Evolutionary conservation across 2,888 invertebrate species (phyloP).

Genomic region (Pantelozetes paolii): DNA sequence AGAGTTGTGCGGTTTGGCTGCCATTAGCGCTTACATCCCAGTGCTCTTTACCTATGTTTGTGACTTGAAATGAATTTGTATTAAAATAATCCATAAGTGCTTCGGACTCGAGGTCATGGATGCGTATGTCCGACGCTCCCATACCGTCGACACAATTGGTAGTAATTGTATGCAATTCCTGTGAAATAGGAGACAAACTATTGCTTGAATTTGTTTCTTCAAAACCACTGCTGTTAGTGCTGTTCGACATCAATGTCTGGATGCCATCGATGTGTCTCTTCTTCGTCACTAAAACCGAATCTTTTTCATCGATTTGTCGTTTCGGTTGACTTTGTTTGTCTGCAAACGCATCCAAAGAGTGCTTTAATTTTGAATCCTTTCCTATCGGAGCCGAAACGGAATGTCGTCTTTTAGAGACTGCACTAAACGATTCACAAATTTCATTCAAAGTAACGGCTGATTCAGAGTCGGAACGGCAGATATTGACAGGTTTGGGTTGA

Average conservation of each 20-base stretch:
- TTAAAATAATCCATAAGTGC: constrained; percentile 68
- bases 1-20: constrained; percentile 56
- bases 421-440: not conserved
- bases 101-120: constrained; percentile 54
- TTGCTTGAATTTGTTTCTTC: constrained; percentile 34
- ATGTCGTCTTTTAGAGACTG: constrained; percentile 18
- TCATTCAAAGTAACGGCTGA: constrained; percentile 28
- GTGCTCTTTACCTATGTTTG: constrained; percentile 59
- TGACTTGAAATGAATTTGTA: not conserved
- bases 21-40: constrained; percentile 51
- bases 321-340: constrained; percentile 36
- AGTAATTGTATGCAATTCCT: constrained; percentile 1
- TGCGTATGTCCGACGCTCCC: constrained; percentile 45
- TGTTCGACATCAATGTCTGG: constrained; percentile 25
- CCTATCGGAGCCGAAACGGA: constrained; percentile 23
- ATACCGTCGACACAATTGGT: not conserved
- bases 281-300: constrained; percentile 37
- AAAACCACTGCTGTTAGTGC: constrained; percentile 32
- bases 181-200: constrained; percentile 33
- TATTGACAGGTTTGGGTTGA: constrained; percentile 56
- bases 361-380: constrained; percentile 4
- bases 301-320: constrained; percentile 44
- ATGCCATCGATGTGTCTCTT: constrained; percentile 44
- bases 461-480: constrained; percentile 33
- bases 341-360: not conserved